A percentile compares a stretch with the other conserved stretches of the same genome.
Evolutionary conservation across 2,888 invertebrate species (phyloP).

Genomic region (Heteropelma amictum): DNA sequence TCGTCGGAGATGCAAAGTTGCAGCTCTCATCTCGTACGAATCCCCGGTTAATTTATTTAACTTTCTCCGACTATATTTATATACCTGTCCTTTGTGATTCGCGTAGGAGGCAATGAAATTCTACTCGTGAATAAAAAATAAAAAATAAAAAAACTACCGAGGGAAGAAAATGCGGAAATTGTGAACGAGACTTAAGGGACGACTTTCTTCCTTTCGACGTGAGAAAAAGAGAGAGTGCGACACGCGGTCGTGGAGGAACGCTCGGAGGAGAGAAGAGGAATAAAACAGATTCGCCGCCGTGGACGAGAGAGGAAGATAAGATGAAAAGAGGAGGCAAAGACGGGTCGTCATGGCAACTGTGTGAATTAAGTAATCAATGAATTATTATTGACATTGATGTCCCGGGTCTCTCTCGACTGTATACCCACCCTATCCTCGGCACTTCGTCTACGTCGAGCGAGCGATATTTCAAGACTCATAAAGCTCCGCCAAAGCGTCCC

Average conservation of each 20-base stretch:
- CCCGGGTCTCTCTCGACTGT: constrained; percentile 65
- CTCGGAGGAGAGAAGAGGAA: constrained; percentile 1
- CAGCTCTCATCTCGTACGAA: no score
- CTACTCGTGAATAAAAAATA: no score
- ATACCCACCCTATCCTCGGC: constrained; percentile 12
- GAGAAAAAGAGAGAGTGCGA: constrained; percentile 71
- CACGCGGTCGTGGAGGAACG: not conserved
- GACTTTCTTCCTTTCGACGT: constrained; percentile 63
- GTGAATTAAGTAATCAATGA: constrained; percentile 78
- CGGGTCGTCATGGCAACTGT: constrained; percentile 75
- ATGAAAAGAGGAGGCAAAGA: constrained; percentile 63
- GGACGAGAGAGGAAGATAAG: constrained; percentile 65
- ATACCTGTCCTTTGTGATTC: no score
- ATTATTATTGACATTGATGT: constrained; percentile 78
- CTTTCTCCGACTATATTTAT: no score
- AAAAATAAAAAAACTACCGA: no score
- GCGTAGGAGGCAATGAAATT: no score
- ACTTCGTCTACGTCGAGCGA: constrained; percentile 43
- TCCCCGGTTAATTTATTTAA: no score
- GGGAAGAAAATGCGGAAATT: constrained; percentile 33
- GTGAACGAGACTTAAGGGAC: constrained; percentile 60
- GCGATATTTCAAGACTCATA: constrained; percentile 72
- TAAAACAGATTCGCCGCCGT: not conserved
- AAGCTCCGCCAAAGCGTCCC: constrained; percentile 64
- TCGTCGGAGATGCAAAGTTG: no score